Evolutionary conservation across 2,888 invertebrate species (phyloP).

Genomic region (Eilema caniola): DNA sequence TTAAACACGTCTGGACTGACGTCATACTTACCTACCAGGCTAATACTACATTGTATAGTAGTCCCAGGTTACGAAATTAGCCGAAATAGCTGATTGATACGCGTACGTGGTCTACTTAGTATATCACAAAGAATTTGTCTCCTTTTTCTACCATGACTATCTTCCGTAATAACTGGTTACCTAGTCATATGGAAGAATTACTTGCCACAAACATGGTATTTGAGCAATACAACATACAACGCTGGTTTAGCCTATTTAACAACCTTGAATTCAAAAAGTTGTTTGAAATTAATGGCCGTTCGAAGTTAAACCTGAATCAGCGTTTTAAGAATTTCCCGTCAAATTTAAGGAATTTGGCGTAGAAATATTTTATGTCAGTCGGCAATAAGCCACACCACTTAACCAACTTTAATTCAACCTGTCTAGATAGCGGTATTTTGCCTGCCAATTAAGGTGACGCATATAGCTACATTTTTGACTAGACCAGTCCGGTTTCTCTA

Average conservation of each 20-base stretch:
- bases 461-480: constrained; percentile 8
- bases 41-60: not conserved
- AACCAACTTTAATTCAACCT: not conserved
- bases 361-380: not conserved
- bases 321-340: not conserved
- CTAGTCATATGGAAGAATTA: not conserved
- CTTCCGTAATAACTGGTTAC: no score
- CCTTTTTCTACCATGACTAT: no score
- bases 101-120: no score
- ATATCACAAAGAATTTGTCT: not conserved
- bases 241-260: not conserved
- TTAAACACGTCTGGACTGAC: not conserved
- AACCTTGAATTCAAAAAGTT: not conserved
- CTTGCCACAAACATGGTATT: not conserved
- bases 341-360: not conserved
- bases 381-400: constrained; percentile 11
- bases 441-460: constrained; percentile 14
- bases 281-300: not conserved
- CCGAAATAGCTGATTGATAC: no score
- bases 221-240: not conserved
- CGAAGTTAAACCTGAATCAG: not conserved
- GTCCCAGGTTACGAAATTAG: not conserved
- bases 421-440: constrained; percentile 11
- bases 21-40: not conserved
- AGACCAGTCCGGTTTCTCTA: constrained; percentile 15